Evolutionary conservation across 1,140 invertebrate species (phyloP), one percentile per base, ranked within the genome.

Genomic region (Condylostylus longicornis): DNA sequence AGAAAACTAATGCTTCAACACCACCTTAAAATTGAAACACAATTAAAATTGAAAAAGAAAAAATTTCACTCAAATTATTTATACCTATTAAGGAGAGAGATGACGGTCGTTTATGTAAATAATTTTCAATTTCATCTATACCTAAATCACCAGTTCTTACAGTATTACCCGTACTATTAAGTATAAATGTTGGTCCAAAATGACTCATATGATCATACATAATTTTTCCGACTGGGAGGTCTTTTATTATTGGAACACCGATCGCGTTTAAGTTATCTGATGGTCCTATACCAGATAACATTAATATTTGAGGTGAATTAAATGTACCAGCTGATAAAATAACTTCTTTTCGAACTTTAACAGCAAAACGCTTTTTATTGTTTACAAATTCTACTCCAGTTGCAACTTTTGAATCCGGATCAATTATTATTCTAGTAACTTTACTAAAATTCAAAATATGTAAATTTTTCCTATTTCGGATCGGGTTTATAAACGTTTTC

Each of bases 201-300:
- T 73, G 77, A 2, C 68, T 71, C 17, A 77, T 62, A 44, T 85
- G 81, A 42, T 85, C 80, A 45, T 77, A 74, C 21, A 82, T 49
- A 19, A 72, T 74, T 53, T 73, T 61, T 1, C 80, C 80, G 0
- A 82, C 79, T 45, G 63, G 68, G 6, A 75, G 58, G 48, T 82
- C 68, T 47, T 75, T 59, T 18, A 82, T 56, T 0, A 76, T 61
- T 0, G 67, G 58, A 20, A 84, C 79, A 2, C 71, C 70, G 2
- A 82, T 51, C 22, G 74, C 64, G 32, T 72, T 50, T 13, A 90
- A 47, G 42, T 69, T 61, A 28, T 61, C 41, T 46, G 60, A 69
- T 17, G 79, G 77, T 5, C 81, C 82, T n/a, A 86, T 64, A 2
- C 82, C 83, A 1, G 77, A 80, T 2, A 84, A 57, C 75, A 83